Evolutionary conservation across 1,140 invertebrate species (phyloP), one percentile per base, ranked within the genome.

Genomic region (Chironomus striatipennis): DNA sequence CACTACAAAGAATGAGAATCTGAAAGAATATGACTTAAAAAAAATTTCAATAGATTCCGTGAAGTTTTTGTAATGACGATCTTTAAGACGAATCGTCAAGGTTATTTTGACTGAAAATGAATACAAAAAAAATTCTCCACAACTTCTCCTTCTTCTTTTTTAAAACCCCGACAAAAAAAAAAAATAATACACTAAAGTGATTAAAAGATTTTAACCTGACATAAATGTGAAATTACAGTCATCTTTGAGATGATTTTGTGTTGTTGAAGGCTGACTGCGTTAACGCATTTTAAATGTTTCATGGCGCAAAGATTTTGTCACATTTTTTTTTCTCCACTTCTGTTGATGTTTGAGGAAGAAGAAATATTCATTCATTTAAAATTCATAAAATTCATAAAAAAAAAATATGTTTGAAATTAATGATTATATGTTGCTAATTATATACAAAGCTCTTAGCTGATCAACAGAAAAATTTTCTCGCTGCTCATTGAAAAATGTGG

Each of bases 71-170:
- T 70, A 70, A 70, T 70, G 65, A 70, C 65, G 65, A 70, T 70
- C 65, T 70, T 57, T 21, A 70, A 70, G 65, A 20, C 65, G 17
- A 18, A 18, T 18, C 65, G 65, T 70, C 65, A 70, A 70, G 65
- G 65, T 70, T 70, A 70, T 70, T 70, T 70, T 70, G 47, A 57
- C 9, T 57, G 12, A 57, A 57, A n/a, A 57, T n/a, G n/a, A n/a
- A n/a, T n/a, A n/a, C n/a, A n/a, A n/a, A n/a, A 47, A 47, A 47
- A 47, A 47, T 47, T 47, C 43, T 47, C 43, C 43, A 57, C 8
- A 57, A n/a, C 10, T 12, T 57, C 47, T 57, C 47, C n/a, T 12
- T 57, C 47, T n/a, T 57, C 47, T 57, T 57, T 10, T 15, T 57
- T 10, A n/a, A 8, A n/a, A 2, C n/a, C 5, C 47, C n/a, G 47